phyloP scores from a whole-genome alignment of 2,797 vertebrate genomes.

The Gobio occitaniae region DNA sequence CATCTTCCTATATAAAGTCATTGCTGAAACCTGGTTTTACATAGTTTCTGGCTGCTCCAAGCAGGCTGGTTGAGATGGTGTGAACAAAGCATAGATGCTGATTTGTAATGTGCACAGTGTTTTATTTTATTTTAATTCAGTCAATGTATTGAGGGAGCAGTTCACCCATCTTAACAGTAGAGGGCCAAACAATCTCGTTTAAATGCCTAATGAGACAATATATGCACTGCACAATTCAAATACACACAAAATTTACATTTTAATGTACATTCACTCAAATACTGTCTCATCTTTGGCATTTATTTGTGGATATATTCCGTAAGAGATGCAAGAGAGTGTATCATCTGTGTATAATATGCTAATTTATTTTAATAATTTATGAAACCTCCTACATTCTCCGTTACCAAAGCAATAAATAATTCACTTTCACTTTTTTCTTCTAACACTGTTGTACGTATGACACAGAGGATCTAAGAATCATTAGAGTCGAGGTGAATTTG shows the following conservation, averaged over 20 bases:
- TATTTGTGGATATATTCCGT: not conserved
- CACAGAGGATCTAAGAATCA: not conserved
- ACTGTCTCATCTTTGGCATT: not conserved
- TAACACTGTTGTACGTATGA: constrained; percentile 28
- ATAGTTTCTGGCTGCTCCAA: not conserved
- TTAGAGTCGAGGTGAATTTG: not conserved
- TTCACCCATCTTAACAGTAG: constrained; percentile 7
- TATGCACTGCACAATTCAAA: not conserved
- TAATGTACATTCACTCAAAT: not conserved
- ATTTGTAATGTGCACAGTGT: not conserved
- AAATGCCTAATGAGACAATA: not conserved
- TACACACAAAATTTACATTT: not conserved
- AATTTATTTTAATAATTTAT: not conserved
- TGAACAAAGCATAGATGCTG: not conserved
- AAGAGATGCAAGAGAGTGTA: not conserved
- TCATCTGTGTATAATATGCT: not conserved
- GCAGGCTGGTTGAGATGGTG: not conserved
- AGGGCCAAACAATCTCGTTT: not conserved
- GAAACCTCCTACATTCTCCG: not conserved
- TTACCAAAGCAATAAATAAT: constrained; percentile 10
- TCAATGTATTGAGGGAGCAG: not conserved
- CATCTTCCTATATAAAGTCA: not conserved
- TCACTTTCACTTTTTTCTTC: not conserved
- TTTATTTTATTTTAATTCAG: not conserved
- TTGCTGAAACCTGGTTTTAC: not conserved